Evolutionary conservation across 1,140 invertebrate genomes (phyloP), one percentile per base, ranked within the genome.

Genomic region (Trissolcus basalis): DNA sequence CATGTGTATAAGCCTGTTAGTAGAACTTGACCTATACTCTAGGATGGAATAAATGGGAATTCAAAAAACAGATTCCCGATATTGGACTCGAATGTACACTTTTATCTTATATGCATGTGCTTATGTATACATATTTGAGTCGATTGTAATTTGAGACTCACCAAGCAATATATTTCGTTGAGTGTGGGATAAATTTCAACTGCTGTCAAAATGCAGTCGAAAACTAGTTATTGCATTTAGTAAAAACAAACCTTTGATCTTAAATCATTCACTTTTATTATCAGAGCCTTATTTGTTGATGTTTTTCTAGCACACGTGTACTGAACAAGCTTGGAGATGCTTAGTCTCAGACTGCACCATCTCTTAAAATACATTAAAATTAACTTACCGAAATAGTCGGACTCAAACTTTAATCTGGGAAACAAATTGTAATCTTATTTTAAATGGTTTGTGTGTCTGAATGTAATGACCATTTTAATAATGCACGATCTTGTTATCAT

Each of bases 221-320:
- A 50, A 65, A 55, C 63, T 56, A 58, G 41, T 45, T 54, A 47
- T 54, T 43, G 32, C 53, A 53, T 44, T 47, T 54, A 54, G 35
- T 53, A 15, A 48, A 67, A 69, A 60, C 55, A 59, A 69, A 69
- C 65, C 53, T 59, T 53, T 44, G 14, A 56, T 56, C 56, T 56
- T 67, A 58, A 45, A 53, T 35, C 48, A 67, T 50, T 56, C 50
- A 35, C 48, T 53, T 11, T 16, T 51, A 43, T 2, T 16, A 11
- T 15, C 50, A 51, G 39, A 45, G 10, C 15, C 10, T 16, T 67
- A 35, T 67, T 67, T 67, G 51, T 67, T 58, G 45, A 58, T 58
- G 41, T 51, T 58, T 58, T 51, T 12, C 19, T 13, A 13, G 41
- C 19, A 44, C 47, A 27, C 44, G 35, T 51, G 27, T 33, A 39